Percentiles rank a stretch among this genome's conserved stretches.
These are phyloP conservation scores for Chalcosyrphus nemorum DNA, from an alignment of 2,888 invertebrate species.

Conservation along the genomic window DNA sequence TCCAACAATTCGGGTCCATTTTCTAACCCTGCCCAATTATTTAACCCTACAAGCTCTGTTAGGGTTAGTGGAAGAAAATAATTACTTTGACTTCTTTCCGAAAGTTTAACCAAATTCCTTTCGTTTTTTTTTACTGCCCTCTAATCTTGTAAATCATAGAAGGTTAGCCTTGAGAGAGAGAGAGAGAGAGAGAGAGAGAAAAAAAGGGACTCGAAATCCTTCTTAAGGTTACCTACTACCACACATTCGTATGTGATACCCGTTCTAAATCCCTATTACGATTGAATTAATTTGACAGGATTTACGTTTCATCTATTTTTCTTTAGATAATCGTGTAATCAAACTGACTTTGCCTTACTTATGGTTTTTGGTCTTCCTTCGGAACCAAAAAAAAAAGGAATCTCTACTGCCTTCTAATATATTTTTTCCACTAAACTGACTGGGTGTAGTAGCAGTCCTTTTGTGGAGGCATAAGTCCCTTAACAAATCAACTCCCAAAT, in stretches of 20 bases:
- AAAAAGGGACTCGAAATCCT: background rate
- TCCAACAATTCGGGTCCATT: no score
- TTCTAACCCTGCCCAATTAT: no score
- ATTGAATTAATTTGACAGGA: conserved; percentile 18
- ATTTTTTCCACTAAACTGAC: background rate
- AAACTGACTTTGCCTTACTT: conserved; percentile 17
- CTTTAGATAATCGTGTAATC: conserved; percentile 13
- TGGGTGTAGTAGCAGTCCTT: background rate
- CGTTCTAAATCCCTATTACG: background rate
- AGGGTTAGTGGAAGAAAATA: no score
- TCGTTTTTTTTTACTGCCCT: background rate
- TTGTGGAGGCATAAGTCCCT: conserved; percentile 16
- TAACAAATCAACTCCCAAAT: conserved; percentile 24
- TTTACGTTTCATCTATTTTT: conserved; percentile 1
- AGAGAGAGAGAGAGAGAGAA: no score
- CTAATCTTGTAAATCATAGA: background rate
- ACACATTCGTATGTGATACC: background rate
- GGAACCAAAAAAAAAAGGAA: background rate
- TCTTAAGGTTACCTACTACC: background rate
- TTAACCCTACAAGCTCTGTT: no score
- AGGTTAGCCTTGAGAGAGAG: background rate
- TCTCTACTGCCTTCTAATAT: background rate
- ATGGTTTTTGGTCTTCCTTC: background rate
- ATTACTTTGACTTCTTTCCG: no score
- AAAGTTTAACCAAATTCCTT: background rate